Base-by-base conservation (phyloP, 2,888 invertebrate genomes). In the Pyrrhia umbra region DNA sequence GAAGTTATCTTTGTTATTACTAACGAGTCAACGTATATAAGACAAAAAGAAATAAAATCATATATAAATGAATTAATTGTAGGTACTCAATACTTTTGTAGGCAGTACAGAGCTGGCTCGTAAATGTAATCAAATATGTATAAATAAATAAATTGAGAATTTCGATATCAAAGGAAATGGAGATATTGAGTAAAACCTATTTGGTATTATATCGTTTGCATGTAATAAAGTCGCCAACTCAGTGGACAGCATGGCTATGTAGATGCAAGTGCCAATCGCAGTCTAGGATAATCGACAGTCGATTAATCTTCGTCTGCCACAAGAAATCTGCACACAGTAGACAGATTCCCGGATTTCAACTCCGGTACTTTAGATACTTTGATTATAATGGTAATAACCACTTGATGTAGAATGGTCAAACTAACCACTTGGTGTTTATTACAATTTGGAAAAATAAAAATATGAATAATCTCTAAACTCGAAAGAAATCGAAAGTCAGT, bases 241-340 rank as follows among this genome's bases (percentile, higher is more conserved):
- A 21, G 13, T 45, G 50, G 51, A 10, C n/a, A 13, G 30, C 21
- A 49, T 39, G 68, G 47, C 59, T 58, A 75, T 68, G 51, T 27
- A 51, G 58, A 68, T 69, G 16, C 30, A 52, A 30, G 10, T 69
- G 70, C 54, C 76, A 61, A 61, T 70, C 40, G 27, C 54, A 70
- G 20, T 37, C 45, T 46, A 30, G n/a, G 45, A 42, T 55, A 70
- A 46, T 45, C 46, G 63, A 42, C 76, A 70, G 46, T 45, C 62
- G 25, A 69, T 75, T 75, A 75, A 34, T 13, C 54, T 50, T 39
- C 16, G 2, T 9, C 8, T 42, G 5, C 23, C 21, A 69, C 43
- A 69, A 75, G 61, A 60, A 61, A 70, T 75, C 42, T 25, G 37
- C 21, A 16, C 15, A 16, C 13, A 25, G 15, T 42, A 8, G 10